Base-by-base conservation (phyloP, 2,113 vertebrate species). In the Vulpes ferrilata region DNA sequence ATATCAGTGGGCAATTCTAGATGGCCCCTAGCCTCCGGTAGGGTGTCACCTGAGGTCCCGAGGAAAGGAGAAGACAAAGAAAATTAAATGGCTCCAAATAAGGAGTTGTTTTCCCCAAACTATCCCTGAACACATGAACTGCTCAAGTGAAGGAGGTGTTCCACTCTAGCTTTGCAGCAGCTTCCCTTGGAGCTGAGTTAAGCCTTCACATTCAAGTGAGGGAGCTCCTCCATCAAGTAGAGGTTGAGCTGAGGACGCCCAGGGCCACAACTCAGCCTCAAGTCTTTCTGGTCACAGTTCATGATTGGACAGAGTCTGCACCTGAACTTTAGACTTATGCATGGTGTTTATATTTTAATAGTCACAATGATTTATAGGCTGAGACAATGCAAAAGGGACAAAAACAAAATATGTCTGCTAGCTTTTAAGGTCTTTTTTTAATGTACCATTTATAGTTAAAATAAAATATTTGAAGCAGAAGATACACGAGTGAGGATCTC, bases 381-480 rank as follows among this genome's bases (percentile, higher is more conserved):
- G 53, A 90, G 95, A 85, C 2, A 55, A 91, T 57, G 17, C 2
- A 32, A 84, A 93, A 86, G 30, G 30, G 12, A 15, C 20, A 80
- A 85, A 76, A 30, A 85, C 11, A 89, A 87, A 74, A 90, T 15
- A 64, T 73, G 60, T 60, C 15, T 48, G 57, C 60, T 55, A 76
- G 23, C 8, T 78, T 95, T 84, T 86, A 95, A 88, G 4, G 6
- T 62, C 23, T 30, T 73, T 92, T 90, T 90, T 93, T 89, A 57
- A 62, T 60, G 15, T 53, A 38, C 13, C 15, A 64, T 38, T 48
- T 79, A 11, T 82, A 80, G 64, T 88, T 76, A 92, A 95, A 95
- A 81, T 84, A 87, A 94, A 76, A 12, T 81, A 82, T 59, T 82
- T 90, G 20, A 93, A 96, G 89, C 51, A 59, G 94, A 96, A 9